Conservation (phyloP, 1,140 invertebrate genomes). For the Holotrichia oblita region DNA sequence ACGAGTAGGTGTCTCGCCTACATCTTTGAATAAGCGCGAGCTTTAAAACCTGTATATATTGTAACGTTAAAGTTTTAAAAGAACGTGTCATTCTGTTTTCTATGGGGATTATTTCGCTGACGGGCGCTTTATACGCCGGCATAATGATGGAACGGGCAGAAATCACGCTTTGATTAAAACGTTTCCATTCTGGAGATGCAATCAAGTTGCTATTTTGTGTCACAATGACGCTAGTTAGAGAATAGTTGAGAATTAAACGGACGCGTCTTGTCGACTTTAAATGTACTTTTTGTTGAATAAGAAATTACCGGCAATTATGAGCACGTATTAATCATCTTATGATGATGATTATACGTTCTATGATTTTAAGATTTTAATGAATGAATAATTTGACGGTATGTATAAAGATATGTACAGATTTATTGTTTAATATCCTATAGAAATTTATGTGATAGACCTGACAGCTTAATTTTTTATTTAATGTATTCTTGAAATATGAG, state of each 20-base stretch:
- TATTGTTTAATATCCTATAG: no score
- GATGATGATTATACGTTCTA: not conserved
- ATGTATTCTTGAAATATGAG: not conserved
- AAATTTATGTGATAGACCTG: no score
- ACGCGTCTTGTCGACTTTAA: not conserved
- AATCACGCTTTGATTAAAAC: not conserved
- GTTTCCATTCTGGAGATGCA: not conserved
- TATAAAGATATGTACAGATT: no score
- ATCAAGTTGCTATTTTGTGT: conserved; percentile 2
- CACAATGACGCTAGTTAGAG: not conserved
- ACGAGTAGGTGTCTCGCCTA: not conserved
- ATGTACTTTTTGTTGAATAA: no score
- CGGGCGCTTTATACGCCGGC: conserved; percentile 8
- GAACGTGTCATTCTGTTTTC: conserved; percentile 7
- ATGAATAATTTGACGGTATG: not conserved
- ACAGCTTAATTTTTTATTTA: no score
- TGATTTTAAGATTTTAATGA: no score
- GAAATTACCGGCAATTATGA: no score
- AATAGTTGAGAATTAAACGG: no score
- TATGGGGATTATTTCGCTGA: conserved; percentile 16
- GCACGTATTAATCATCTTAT: not conserved
- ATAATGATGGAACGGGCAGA: not conserved
- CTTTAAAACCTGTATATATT: not conserved
- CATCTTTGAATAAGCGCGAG: not conserved
- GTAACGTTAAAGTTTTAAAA: not conserved